Evolutionary conservation across 2,797 vertebrate genomes (phyloP).

Genomic region (Picus viridis): DNA sequence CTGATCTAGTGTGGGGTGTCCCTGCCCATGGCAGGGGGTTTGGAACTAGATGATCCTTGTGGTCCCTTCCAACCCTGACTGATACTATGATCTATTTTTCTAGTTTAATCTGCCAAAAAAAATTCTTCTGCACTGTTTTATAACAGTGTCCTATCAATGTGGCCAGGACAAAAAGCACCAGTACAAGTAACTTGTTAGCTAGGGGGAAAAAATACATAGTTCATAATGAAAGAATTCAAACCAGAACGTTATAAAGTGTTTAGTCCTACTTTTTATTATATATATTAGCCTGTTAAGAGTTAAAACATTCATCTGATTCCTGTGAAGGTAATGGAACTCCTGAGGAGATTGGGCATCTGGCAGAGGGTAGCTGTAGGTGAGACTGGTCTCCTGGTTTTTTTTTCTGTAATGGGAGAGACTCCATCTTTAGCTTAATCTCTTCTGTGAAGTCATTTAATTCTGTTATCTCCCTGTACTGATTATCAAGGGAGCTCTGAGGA

Average conservation of each 20-base stretch:
- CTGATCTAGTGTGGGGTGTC: no score
- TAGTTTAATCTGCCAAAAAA: no score
- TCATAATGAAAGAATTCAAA: background rate
- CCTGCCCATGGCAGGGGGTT: no score
- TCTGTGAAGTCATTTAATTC: background rate
- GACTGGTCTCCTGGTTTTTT: background rate
- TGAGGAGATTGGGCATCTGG: background rate
- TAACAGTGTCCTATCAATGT: background rate
- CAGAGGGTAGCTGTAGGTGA: background rate
- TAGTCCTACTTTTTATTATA: background rate
- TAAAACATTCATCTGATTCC: background rate
- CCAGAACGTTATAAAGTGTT: background rate
- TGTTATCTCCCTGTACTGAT: background rate
- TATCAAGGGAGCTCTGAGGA: background rate
- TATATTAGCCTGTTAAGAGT: background rate
- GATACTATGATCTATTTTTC: no score
- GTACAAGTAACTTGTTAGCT: background rate
- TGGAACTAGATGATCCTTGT: no score
- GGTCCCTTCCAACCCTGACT: no score
- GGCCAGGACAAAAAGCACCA: background rate
- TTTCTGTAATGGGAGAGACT: background rate
- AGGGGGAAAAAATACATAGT: background rate
- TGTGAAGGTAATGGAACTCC: background rate
- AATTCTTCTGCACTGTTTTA: no score
- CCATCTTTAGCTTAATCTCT: background rate